These are phyloP conservation scores for Parnassius mnemosyne DNA, from an alignment of 2,888 invertebrate species.

Conservation along the genomic window DNA sequence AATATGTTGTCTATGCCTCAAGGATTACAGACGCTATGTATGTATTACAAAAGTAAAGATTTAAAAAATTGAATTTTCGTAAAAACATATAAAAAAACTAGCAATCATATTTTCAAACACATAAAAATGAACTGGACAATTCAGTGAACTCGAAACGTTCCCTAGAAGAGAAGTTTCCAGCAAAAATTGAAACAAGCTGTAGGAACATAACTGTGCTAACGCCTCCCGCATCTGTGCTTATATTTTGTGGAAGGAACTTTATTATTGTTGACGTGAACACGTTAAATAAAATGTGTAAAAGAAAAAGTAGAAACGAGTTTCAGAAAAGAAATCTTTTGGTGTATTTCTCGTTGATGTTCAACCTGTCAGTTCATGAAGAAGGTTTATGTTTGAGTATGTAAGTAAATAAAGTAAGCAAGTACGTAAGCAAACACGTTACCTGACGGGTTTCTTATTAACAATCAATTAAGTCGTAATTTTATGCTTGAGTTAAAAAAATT, in stretches of 20 bases:
- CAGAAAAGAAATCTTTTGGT: conserved; percentile 19
- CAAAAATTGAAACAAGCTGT: conserved; percentile 21
- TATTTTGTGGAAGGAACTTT: conserved; percentile 22
- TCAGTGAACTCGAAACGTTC: conserved; percentile 21
- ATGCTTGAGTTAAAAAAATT: too few species aligned
- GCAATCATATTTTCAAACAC: not conserved
- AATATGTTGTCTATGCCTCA: too few species aligned
- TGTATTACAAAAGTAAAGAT: too few species aligned
- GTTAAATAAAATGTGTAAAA: conserved; percentile 18
- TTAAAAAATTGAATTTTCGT: too few species aligned
- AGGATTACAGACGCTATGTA: too few species aligned
- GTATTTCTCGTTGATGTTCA: not conserved
- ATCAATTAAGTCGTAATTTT: too few species aligned
- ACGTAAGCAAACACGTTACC: too few species aligned
- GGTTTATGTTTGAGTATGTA: too few species aligned
- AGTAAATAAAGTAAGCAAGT: too few species aligned
- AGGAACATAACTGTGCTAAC: conserved; percentile 16
- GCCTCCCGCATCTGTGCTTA: conserved; percentile 24
- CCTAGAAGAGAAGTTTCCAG: conserved; percentile 15
- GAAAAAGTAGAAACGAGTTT: conserved; percentile 9
- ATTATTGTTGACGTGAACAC: conserved; percentile 23
- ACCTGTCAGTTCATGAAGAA: too few species aligned
- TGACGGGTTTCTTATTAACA: too few species aligned
- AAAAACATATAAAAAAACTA: too few species aligned
- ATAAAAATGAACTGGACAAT: conserved; percentile 6